phyloP scores from a whole-genome alignment of 1,140 invertebrate species.

The Heliconius congener region DNA sequence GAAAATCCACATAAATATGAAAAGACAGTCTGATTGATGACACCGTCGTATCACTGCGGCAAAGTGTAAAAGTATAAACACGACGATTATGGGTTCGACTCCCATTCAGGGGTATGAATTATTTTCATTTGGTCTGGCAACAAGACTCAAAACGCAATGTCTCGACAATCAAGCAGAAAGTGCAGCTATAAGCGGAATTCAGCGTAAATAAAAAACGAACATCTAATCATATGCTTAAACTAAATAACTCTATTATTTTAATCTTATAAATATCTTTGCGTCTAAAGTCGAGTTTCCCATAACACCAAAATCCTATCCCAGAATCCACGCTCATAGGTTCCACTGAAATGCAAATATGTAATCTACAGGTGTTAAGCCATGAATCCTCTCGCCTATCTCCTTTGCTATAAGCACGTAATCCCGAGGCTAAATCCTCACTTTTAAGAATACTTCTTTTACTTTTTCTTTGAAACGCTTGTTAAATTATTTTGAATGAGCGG shows the following conservation, averaged over 20 bases:
- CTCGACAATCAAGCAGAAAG: not conserved
- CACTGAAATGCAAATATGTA: constrained; percentile 12
- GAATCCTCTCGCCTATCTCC: constrained; percentile 1
- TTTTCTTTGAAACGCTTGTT: not conserved
- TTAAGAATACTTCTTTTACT: not conserved
- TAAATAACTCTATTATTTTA: not conserved
- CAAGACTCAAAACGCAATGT: not conserved
- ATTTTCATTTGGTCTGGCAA: not conserved
- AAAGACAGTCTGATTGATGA: too few relatives aligned
- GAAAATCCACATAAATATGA: too few relatives aligned
- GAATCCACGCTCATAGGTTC: not conserved
- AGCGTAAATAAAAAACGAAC: too few relatives aligned
- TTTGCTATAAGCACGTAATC: constrained; percentile 14
- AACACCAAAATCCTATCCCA: not conserved
- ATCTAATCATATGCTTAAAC: not conserved
- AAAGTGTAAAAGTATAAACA: too few relatives aligned
- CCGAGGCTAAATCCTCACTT: constrained; percentile 6
- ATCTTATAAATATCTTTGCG: not conserved
- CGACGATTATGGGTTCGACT: too few relatives aligned
- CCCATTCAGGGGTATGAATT: too few relatives aligned
- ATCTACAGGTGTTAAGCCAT: constrained; percentile 8
- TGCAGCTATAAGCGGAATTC: not conserved
- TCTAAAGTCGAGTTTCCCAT: not conserved
- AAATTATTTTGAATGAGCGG: not conserved
- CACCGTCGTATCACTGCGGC: too few relatives aligned